Conservation (phyloP, 64 coral and sea anemone species). For the Stichodactyla helianthus region DNA sequence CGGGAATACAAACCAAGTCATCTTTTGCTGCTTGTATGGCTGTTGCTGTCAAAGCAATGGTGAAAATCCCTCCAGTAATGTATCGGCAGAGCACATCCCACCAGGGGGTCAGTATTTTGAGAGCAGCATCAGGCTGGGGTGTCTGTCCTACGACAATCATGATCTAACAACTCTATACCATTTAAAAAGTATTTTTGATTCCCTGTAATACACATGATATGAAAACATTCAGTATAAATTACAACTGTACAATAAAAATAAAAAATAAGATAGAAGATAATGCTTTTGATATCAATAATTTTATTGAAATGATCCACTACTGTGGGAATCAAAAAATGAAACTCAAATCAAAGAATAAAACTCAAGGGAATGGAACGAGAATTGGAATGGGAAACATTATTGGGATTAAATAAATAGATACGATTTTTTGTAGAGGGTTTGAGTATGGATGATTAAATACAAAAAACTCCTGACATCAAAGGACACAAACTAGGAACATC, state of each 20-base stretch:
- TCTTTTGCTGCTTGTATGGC: constrained; percentile 26
- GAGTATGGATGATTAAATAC: too few relatives aligned
- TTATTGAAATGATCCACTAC: too few relatives aligned
- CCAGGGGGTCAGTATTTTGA: constrained; percentile 19
- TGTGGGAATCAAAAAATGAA: too few relatives aligned
- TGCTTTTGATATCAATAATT: too few relatives aligned
- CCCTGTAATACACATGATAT: background rate
- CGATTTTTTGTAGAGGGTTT: too few relatives aligned
- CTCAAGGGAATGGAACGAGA: too few relatives aligned
- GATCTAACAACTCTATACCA: background rate
- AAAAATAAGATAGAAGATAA: too few relatives aligned
- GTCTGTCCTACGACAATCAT: background rate
- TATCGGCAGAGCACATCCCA: constrained; percentile 26
- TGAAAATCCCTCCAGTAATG: constrained; percentile 1
- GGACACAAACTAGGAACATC: too few relatives aligned
- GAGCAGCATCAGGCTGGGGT: background rate
- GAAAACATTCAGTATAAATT: background rate
- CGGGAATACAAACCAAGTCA: constrained; percentile 23
- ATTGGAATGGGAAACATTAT: too few relatives aligned
- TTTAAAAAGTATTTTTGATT: background rate
- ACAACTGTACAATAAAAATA: background rate
- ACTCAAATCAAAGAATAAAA: too few relatives aligned
- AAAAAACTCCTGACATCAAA: too few relatives aligned
- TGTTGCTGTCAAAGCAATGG: background rate
- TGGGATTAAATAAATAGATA: too few relatives aligned